Evolutionary conservation across 2,888 invertebrate species (phyloP), one percentile per base, ranked within the genome.

Genomic region (Chirona hameri): DNA sequence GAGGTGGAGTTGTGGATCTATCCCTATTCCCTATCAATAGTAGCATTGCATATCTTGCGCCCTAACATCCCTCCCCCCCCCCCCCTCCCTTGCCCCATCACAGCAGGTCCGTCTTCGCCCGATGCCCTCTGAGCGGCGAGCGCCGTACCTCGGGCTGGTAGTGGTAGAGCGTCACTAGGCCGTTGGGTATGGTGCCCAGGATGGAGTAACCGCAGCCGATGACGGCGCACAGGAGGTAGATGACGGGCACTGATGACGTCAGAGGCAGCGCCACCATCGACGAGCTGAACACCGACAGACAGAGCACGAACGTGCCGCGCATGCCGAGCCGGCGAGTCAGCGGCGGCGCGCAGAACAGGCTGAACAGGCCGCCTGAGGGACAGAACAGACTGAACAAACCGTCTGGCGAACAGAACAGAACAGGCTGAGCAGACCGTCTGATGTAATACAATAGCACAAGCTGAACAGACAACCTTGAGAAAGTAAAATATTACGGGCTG

Each of bases 101-200:
- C 21, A 21, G 39, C n/a, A n/a, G n/a, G n/a, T n/a, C n/a, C n/a
- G n/a, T n/a, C n/a, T n/a, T n/a, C n/a, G 18, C 15, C 39, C 21
- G 39, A 10, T 18, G 24, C 12, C 24, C 18, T 39, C 18, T 15
- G 12, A 39, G 0, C 24, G 21, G 31, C 48, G 24, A 21, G 24
- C 0, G 27, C 48, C 79, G n/a, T 4, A 52, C 79, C 79, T 79
- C 27, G 18, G 79, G 79, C 48, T 79, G 79, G 18, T 79, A 79
- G 52, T 79, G 79, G 14, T 79, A 79, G 18, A 79, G 79, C n/a
- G 79, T 79, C 79, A 79, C 24, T 1, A 79, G 79, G 14, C n/a
- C 12, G 27, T 52, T 79, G 52, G 79, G 79, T 3, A 52, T 79
- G 10, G 79, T 52, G n/a, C 79, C 79, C 12, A 79, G n/a, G 12